Base-by-base conservation (phyloP, 2,113 vertebrate species). In the Pachycephala philippinensis region DNA sequence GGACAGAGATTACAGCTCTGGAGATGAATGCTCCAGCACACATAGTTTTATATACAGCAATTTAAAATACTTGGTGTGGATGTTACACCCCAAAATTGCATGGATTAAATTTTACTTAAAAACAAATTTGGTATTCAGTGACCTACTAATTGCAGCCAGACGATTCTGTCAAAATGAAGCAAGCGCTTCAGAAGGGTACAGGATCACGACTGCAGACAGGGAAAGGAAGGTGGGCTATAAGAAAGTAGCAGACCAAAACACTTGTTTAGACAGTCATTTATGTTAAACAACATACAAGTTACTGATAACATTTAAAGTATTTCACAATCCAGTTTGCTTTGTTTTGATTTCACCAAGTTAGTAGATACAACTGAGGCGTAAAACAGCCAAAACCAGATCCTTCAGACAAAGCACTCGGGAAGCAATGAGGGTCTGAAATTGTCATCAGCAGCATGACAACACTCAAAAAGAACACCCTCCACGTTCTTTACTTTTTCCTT, bases 221-320 rank as follows among this genome's bases (percentile, higher is more conserved):
- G 26, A 30, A 64, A 13, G 3, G 26, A 57, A 63, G 42, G 53
- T 2, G 2, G 21, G 33, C 30, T n/a, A 0, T 30, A 69, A 37
- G 8, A 40, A 84, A 54, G 56, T 2, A 4, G 16, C 12, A 91
- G 15, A 54, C 12, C 14, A 23, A 61, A 89, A 20, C 31, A n/a
- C 4, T 4, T 45, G 8, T 39, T 77, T 50, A 49, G 3, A 42
- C 12, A 23, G 35, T 27, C 54, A 59, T 26, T 90, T 44, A 59
- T 10, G 6, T 31, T 59, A 66, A 77, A 77, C 33, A n/a, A 50
- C 6, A 40, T 6, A 7, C 0, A 8, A 45, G 30, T 45, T 47
- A 50, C 52, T 66, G 16, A 7, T 44, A 80, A 45, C 0, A 1
- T 31, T 42, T 63, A 6, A 89, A 54, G 11, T 23, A 63, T 39